A percentile compares a stretch with the other conserved stretches of the same genome.
Evolutionary conservation across 2,888 invertebrate species (phyloP).

Genomic region (Synanthedon formicaeformis): DNA sequence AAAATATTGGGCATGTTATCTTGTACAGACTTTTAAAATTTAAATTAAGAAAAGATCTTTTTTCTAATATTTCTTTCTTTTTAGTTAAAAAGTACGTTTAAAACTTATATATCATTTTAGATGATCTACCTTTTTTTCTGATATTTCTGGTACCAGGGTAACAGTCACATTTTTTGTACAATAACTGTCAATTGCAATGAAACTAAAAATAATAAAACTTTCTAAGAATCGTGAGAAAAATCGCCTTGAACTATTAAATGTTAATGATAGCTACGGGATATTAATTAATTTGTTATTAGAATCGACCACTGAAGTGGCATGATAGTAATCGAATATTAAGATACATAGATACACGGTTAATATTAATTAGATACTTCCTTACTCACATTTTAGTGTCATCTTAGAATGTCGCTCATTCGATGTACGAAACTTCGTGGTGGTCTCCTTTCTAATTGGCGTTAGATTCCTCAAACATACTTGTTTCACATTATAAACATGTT

Average conservation of each 20-base stretch:
- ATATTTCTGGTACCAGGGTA: no score
- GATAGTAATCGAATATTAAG: neutral
- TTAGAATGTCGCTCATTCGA: neutral
- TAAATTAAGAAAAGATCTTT: no score
- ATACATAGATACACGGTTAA: neutral
- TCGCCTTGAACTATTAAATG: neutral
- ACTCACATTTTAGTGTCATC: neutral
- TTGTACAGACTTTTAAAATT: no score
- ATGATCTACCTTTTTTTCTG: no score
- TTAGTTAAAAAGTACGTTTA: no score
- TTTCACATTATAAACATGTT: constrained; percentile 18
- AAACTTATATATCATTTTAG: no score
- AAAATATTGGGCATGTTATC: no score
- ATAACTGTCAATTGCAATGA: no score
- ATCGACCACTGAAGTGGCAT: neutral
- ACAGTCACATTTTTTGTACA: no score
- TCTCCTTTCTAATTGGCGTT: constrained; percentile 50
- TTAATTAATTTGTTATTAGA: neutral
- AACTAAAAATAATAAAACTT: neutral
- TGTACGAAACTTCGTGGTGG: constrained; percentile 41
- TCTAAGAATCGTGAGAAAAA: neutral
- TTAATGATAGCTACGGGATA: neutral
- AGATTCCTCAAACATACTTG: constrained; percentile 28
- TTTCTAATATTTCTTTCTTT: no score
- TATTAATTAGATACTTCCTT: neutral